phyloP scores from a whole-genome alignment of 2,888 invertebrate species.

The Agrilus cyanescens region DNA sequence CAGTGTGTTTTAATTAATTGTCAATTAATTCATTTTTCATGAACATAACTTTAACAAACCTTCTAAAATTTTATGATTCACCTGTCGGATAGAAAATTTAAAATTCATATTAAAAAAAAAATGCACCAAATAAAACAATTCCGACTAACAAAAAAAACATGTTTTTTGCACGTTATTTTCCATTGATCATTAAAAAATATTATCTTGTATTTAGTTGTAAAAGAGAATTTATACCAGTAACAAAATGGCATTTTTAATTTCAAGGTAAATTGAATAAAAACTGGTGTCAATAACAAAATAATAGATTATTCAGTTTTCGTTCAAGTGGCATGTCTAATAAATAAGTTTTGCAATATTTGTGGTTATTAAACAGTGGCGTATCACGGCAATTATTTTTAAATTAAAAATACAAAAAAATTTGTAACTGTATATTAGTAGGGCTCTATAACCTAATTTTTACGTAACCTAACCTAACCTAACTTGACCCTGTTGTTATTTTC shows the following conservation, averaged over 20 bases:
- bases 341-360: too few species aligned
- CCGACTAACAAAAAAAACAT: not conserved
- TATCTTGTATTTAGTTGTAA: not conserved
- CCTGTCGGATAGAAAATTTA: not conserved
- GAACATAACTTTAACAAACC: not conserved
- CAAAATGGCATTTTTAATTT: constrained; percentile 1
- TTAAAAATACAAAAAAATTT: too few species aligned
- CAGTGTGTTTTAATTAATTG: too few species aligned
- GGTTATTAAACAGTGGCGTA: too few species aligned
- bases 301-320: not conserved
- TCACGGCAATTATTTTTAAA: too few species aligned
- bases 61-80: not conserved
- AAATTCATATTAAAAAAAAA: not conserved
- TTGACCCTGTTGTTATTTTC: too few species aligned
- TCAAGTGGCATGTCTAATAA: not conserved
- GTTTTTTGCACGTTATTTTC: not conserved
- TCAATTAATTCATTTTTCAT: too few species aligned
- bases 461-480: too few species aligned
- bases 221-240: not conserved
- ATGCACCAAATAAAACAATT: not conserved
- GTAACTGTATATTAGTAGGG: too few species aligned
- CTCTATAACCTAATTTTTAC: too few species aligned
- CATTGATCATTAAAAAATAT: constrained; percentile 1
- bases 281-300: not conserved
- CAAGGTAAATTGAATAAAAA: not conserved